Evolutionary conservation across 2,113 vertebrate genomes (phyloP), one percentile per base, ranked within the genome.

Genomic region (Struthio camelus): DNA sequence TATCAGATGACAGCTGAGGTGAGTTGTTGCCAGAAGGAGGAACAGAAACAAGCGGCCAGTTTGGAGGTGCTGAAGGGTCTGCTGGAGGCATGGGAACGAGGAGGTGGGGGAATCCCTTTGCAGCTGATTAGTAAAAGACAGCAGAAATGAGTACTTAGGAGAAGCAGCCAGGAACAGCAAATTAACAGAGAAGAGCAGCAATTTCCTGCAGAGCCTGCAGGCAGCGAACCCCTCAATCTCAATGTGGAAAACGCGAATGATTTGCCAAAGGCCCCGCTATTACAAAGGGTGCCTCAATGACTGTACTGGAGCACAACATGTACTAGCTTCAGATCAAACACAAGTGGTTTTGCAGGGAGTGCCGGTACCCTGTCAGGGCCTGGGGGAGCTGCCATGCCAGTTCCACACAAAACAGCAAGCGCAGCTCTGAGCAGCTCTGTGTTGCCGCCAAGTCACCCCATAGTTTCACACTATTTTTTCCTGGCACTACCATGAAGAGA

Each of bases 101-200:
- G 51, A 70, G 42, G 54, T 42, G 54, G 54, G 85, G 79, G 75
- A 96, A 89, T 87, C 67, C 54, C 64, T 66, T 71, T 67, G 54
- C 62, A 94, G 54, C 32, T 25, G 36, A 11, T 6, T 77, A 25
- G 50, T 86, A 91, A 65, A 87, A 94, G 54, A 61, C n/a, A 72
- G 70, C 9, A 56, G 80, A 91, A 91, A 89, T 11, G 11, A 77
- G n/a, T 10, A 67, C 13, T 79, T 90, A 51, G 64, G 81, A 95
- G 81, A 92, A 93, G 42, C 84, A 94, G 89, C 86, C 40, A 65
- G 44, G 48, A 81, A 76, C 87, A 66, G 61, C 6, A 80, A 34
- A 32, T 96, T 67, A 83, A 84, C 58, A 94, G 84, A 51, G 27
- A 95, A 54, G 4, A 94, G 71, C 32, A 94, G 50, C 36, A 88